These are phyloP conservation scores for Neodiprion pinetum DNA, from an alignment of 1,140 invertebrate genomes.

Conservation along the genomic window DNA sequence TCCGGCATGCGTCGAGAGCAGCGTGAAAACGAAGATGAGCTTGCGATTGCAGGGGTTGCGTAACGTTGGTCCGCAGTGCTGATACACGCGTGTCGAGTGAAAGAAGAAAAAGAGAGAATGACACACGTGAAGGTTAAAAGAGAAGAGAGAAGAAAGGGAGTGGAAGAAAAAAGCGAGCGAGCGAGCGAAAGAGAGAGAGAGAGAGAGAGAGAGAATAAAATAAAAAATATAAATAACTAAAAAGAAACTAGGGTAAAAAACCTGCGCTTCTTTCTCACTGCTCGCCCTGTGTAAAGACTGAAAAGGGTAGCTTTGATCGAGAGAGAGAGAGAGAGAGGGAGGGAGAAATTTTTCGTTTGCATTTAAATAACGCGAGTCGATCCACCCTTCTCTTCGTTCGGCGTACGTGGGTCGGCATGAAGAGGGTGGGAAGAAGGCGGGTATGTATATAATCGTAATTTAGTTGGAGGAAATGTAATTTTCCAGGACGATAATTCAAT, in stretches of 20 bases:
- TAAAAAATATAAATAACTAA: background rate
- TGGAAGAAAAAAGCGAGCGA: background rate
- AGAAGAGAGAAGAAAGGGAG: no score
- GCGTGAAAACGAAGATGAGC: background rate
- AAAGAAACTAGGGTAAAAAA: background rate
- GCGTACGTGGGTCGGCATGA: background rate
- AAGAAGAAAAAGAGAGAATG: background rate
- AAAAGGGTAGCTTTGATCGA: constrained; percentile 1
- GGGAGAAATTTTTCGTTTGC: background rate
- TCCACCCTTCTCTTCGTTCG: background rate
- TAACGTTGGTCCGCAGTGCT: no score
- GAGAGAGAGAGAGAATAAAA: background rate
- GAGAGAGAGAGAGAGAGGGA: no score
- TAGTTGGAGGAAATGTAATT: background rate
- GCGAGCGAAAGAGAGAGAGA: background rate
- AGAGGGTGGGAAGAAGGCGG: background rate
- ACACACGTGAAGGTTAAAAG: background rate
- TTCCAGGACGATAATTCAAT: constrained; percentile 1
- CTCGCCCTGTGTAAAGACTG: background rate
- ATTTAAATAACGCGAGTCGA: background rate
- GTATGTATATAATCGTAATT: background rate
- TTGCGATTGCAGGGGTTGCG: no score
- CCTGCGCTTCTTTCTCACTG: no score
- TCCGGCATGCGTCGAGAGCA: background rate
- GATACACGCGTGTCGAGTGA: background rate